Base-by-base conservation (phyloP, 2,113 vertebrate genomes). In the Tenrec ecaudatus region DNA sequence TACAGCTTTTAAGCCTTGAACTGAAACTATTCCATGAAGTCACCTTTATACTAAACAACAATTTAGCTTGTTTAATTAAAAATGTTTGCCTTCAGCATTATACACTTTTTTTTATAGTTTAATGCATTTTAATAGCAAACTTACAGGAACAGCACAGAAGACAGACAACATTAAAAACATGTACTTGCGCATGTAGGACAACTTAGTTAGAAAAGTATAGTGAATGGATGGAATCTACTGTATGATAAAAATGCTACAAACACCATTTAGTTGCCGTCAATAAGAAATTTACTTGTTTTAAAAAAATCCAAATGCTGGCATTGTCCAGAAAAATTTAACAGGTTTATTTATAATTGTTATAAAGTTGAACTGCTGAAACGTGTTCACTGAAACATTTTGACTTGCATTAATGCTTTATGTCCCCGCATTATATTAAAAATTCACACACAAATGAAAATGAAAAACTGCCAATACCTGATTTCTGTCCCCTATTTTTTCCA, bases 61-160 rank as follows among this genome's bases (percentile, higher is more conserved):
- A 3, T 36, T 73, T 36, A 36, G 33, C n/a, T 38, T 8, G 20
- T 73, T 73, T 38, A 73, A 73, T 73, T 19, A 33, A 71, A 73
- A 36, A 36, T 73, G 71, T 73, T 73, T 36, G 20, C 33, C 20
- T 29, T 62, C 3, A 11, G 47, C 47, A 53, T 53, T 53, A 53
- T 47, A 47, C 43, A 6, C 43, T 47, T 47, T 47, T 47, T 47
- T 47, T 47, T 86, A 96, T 98, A 97, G 97, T 98, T 98, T 98
- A 98, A 98, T 98, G 98, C 98, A 97, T 98, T 98, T 98, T 98
- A 98, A 98, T 98, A 98, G 98, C 98, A 98, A 98, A 98, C 98
- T 98, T 98, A 98, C 98, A 98, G 98, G 98, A 98, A 98, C 98
- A 98, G 98, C 98, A 98, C 98, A 98, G 98, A 98, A 98, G 98